Percentiles rank a stretch among this genome's conserved stretches.
Evolutionary conservation across 2,888 invertebrate genomes (phyloP).

Genomic region (Deilephila elpenor): DNA sequence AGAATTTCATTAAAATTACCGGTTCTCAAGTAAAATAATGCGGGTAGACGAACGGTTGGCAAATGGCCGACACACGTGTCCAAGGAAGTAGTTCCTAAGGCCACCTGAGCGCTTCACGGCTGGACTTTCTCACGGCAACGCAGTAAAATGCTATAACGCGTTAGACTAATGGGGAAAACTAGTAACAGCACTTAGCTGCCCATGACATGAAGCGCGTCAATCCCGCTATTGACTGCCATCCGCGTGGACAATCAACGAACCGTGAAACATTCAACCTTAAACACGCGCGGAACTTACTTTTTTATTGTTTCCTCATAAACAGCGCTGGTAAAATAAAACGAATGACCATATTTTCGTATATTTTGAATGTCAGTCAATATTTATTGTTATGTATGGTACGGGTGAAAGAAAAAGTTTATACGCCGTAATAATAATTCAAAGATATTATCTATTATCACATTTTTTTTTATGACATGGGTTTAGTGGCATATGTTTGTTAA

Average conservation of each 20-base stretch:
- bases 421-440: too few species aligned
- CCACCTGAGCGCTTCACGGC: conserved; percentile 65
- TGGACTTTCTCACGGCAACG: conserved; percentile 73
- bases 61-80: conserved; percentile 71
- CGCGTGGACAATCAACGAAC: conserved; percentile 15
- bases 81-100: conserved; percentile 66
- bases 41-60: conserved; percentile 73
- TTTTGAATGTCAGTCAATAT: conserved; percentile 4
- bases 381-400: not conserved
- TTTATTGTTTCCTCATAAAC: conserved; percentile 24
- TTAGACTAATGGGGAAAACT: conserved; percentile 66
- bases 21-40: conserved; percentile 76
- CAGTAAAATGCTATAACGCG: conserved; percentile 62
- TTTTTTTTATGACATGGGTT: too few species aligned
- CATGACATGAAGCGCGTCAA: conserved; percentile 40
- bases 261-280: conserved; percentile 16
- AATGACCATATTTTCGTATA: not conserved
- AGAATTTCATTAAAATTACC: conserved; percentile 81
- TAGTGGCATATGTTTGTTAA: too few species aligned
- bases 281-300: conserved; percentile 2
- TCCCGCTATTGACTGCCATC: conserved; percentile 35
- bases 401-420: not conserved
- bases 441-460: too few species aligned
- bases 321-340: not conserved
- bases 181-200: conserved; percentile 66